phyloP scores from a whole-genome alignment of 2,113 vertebrate species.

The Copsychus sechellarum region DNA sequence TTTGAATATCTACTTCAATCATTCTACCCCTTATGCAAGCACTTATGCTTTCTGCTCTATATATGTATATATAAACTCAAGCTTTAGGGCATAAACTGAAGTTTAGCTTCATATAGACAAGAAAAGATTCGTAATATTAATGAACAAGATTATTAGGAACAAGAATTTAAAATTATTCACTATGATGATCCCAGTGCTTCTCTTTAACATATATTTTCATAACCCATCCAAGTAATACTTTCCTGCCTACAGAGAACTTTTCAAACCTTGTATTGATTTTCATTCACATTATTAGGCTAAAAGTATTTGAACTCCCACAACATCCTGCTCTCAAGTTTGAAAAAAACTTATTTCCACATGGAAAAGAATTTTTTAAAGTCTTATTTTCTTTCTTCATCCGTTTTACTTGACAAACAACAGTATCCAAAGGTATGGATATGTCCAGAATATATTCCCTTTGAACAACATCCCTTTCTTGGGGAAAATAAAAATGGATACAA shows the following conservation, averaged over 20 bases:
- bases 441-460: background rate
- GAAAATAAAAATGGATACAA: background rate
- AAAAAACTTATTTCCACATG: background rate
- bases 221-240: background rate
- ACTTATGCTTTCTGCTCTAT: background rate
- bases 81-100: background rate
- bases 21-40: background rate
- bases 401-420: slow-evolving; percentile 30
- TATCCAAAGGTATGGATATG: background rate
- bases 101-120: background rate
- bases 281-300: background rate
- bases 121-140: background rate
- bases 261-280: background rate
- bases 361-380: background rate
- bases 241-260: background rate
- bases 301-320: background rate
- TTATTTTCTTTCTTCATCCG: slow-evolving; percentile 39
- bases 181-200: background rate
- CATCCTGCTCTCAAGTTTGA: background rate
- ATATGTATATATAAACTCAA: background rate
- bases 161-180: background rate
- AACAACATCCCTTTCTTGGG: background rate
- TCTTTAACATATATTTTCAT: background rate
- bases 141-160: background rate
- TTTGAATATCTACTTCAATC: slow-evolving; percentile 1